phyloP scores from a whole-genome alignment of 1,140 invertebrate species.

The Amyelois transitella region DNA sequence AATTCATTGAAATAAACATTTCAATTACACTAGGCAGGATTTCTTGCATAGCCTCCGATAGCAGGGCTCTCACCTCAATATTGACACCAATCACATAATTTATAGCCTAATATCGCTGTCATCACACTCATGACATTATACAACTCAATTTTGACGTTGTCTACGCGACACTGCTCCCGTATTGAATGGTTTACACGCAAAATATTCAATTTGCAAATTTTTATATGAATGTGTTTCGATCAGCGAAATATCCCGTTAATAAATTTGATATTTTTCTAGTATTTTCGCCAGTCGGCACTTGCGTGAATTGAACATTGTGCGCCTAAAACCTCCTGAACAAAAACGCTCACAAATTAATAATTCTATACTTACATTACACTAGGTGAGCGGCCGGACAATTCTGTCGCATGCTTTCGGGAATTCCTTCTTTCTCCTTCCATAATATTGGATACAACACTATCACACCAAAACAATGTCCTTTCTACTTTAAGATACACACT shows the following conservation, averaged over 20 bases:
- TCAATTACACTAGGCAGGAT: conserved; percentile 29
- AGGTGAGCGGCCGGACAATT: conserved; percentile 41
- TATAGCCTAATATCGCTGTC: conserved; percentile 42
- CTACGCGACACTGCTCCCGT: conserved; percentile 13
- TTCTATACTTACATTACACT: conserved; percentile 41
- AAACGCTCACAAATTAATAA: conserved; percentile 17
- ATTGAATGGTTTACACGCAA: not conserved
- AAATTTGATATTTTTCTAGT: too few species aligned
- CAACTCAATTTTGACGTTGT: conserved; percentile 32
- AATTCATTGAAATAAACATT: conserved; percentile 44
- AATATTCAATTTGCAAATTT: not conserved
- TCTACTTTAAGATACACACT: conserved; percentile 38
- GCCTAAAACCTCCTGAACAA: not conserved
- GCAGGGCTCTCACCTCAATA: not conserved
- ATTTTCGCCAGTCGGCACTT: not conserved
- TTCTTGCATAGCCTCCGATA: conserved; percentile 29
- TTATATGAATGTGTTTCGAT: not conserved
- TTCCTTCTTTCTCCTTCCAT: conserved; percentile 61
- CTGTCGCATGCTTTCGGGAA: conserved; percentile 51
- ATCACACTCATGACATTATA: conserved; percentile 39
- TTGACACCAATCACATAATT: conserved; percentile 38
- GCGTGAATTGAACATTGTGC: not conserved
- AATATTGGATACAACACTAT: conserved; percentile 70
- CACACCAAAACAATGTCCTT: conserved; percentile 68
- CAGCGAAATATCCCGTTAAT: conserved; percentile 10